phyloP scores from a whole-genome alignment of 2,797 vertebrate genomes.

The Notoglanidium macrostoma region DNA sequence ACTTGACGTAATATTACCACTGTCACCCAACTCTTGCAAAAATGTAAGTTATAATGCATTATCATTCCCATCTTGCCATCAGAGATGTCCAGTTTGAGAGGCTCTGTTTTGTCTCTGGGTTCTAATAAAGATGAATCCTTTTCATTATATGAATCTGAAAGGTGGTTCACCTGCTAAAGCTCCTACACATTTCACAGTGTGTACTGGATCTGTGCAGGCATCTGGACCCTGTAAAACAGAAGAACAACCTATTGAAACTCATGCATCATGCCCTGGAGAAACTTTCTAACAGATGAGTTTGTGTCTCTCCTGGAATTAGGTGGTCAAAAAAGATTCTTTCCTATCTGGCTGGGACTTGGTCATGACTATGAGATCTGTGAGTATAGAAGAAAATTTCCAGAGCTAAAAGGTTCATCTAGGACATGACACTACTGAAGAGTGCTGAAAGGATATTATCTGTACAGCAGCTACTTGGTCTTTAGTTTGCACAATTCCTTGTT shows the following conservation, averaged over 20 bases:
- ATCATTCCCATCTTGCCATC: background rate
- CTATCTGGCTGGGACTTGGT: background rate
- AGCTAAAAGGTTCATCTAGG: background rate
- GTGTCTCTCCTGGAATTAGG: background rate
- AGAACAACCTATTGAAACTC: background rate
- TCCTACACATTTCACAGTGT: background rate
- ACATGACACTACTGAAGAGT: background rate
- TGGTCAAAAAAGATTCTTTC: background rate
- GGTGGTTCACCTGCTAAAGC: background rate
- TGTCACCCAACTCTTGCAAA: background rate
- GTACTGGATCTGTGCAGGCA: background rate
- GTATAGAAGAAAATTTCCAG: background rate
- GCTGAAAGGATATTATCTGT: background rate
- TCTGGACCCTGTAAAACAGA: background rate
- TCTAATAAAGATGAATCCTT: background rate
- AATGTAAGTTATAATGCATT: background rate
- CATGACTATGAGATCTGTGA: background rate
- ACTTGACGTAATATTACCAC: no score
- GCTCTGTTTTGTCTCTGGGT: background rate
- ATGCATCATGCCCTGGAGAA: background rate
- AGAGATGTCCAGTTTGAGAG: background rate
- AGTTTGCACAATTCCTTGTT: background rate
- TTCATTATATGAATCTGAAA: background rate
- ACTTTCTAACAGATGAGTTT: background rate
- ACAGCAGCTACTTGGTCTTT: background rate